Percentiles rank a stretch among this genome's conserved stretches.
Conservation (phyloP, 2,888 invertebrate genomes). For the Herminia tarsipennalis region DNA sequence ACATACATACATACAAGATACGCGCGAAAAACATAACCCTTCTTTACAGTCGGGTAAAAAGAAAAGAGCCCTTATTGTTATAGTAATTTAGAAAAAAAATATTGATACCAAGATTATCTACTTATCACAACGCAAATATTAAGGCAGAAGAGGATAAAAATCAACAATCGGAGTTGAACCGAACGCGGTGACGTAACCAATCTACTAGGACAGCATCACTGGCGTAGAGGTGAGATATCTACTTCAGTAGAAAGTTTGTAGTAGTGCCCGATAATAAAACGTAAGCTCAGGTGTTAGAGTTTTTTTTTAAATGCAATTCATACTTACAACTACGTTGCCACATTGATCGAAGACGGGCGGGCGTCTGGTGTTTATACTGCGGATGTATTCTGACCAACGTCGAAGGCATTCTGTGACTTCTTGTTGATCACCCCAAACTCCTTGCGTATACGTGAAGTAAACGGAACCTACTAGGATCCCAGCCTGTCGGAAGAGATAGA, state of each 20-base stretch:
- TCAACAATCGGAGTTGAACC: conserved; percentile 24
- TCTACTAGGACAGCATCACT: conserved; percentile 63
- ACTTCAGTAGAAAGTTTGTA: conserved; percentile 1
- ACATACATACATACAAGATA: too few relatives aligned
- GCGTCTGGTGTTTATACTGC: conserved; percentile 73
- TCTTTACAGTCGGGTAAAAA: too few relatives aligned
- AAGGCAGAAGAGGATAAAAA: not conserved
- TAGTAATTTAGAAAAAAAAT: too few relatives aligned
- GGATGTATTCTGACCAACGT: conserved; percentile 76
- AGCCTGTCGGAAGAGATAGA: conserved; percentile 66
- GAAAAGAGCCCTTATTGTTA: conserved; percentile 26
- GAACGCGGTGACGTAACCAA: conserved; percentile 72
- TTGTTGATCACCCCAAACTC: conserved; percentile 79
- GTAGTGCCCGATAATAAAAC: conserved; percentile 1
- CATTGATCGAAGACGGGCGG: conserved; percentile 74
- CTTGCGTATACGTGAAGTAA: conserved; percentile 79
- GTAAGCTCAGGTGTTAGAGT: not conserved
- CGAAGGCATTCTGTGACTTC: conserved; percentile 74
- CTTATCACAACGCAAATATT: too few relatives aligned
- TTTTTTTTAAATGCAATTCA: too few relatives aligned
- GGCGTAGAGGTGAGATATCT: conserved; percentile 42
- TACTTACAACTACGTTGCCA: conserved; percentile 75
- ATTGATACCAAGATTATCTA: too few relatives aligned
- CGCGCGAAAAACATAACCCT: too few relatives aligned
- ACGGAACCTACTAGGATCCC: conserved; percentile 74